Percentiles rank a stretch among this genome's conserved stretches.
phyloP scores from a whole-genome alignment of 2,113 vertebrate species.

The Pseudonaja textilis region DNA sequence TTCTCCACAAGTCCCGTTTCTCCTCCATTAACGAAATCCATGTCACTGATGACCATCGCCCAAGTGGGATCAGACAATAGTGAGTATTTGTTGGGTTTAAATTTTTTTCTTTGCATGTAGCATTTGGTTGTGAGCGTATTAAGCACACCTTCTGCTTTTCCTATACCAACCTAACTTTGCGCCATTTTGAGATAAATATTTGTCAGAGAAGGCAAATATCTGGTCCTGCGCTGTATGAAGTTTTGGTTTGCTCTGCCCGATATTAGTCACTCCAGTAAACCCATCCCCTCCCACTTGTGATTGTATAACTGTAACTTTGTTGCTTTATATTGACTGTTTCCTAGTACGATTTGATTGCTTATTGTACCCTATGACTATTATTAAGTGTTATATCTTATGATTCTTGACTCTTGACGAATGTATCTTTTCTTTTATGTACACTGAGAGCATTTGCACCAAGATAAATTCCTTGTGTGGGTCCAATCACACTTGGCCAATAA shows the following conservation, averaged over 20 bases:
- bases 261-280: background rate
- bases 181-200: background rate
- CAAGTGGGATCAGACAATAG: slow-evolving; percentile 82
- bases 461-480: too few species aligned
- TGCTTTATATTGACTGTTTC: too few species aligned
- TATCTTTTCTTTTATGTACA: too few species aligned
- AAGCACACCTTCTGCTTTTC: background rate
- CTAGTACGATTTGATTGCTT: too few species aligned
- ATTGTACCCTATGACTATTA: too few species aligned
- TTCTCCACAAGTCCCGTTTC: slow-evolving; percentile 71
- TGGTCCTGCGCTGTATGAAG: background rate
- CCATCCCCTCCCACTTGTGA: too few species aligned
- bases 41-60: slow-evolving; percentile 90
- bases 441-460: too few species aligned
- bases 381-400: too few species aligned
- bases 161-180: background rate
- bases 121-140: background rate
- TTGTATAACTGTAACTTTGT: too few species aligned
- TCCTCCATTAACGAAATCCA: slow-evolving; percentile 89
- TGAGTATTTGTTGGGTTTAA: slow-evolving; percentile 69
- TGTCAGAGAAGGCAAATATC: background rate
- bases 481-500: too few species aligned
- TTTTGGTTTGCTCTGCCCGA: background rate
- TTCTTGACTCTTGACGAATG: too few species aligned
- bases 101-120: background rate